Evolutionary conservation across 2,888 invertebrate species (phyloP).

Genomic region (Lordiphosa andalusiaca): DNA sequence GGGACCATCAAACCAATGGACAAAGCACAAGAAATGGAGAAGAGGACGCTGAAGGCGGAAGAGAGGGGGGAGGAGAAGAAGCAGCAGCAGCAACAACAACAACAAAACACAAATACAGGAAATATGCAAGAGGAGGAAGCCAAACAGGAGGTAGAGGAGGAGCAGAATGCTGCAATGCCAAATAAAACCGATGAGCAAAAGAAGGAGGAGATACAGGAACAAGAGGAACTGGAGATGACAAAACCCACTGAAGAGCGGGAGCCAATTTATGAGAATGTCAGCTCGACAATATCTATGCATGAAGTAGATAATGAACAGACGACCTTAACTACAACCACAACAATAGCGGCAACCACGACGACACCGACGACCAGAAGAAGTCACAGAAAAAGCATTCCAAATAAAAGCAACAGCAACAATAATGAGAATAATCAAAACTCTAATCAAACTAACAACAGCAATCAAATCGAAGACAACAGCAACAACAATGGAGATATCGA

Average conservation of each 20-base stretch:
- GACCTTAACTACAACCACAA: slow-evolving; percentile 41
- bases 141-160: slow-evolving; percentile 10
- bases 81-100: slow-evolving; percentile 5
- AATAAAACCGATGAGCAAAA: slow-evolving; percentile 68
- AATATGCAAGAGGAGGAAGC: slow-evolving; percentile 2
- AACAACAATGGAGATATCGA: slow-evolving; percentile 57
- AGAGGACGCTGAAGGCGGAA: slow-evolving; percentile 2
- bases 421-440: slow-evolving; percentile 55
- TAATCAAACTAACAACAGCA: slow-evolving; percentile 44
- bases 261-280: slow-evolving; percentile 81
- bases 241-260: slow-evolving; percentile 49
- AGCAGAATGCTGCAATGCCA: slow-evolving; percentile 39
- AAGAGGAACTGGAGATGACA: slow-evolving; percentile 20
- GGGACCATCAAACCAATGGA: slow-evolving; percentile 37
- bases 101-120: background rate
- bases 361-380: slow-evolving; percentile 29
- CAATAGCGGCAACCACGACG: slow-evolving; percentile 28
- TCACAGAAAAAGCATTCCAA: slow-evolving; percentile 66
- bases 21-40: slow-evolving; percentile 25
- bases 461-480: slow-evolving; percentile 38
- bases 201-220: slow-evolving; percentile 31
- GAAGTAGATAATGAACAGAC: slow-evolving; percentile 67
- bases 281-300: slow-evolving; percentile 70
- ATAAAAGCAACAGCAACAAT: slow-evolving; percentile 49
- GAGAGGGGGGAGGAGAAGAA: slow-evolving; percentile 18